A percentile compares a stretch with the other conserved stretches of the same genome.
phyloP scores from a whole-genome alignment of 2,113 vertebrate species.

The Siniperca knerii region DNA sequence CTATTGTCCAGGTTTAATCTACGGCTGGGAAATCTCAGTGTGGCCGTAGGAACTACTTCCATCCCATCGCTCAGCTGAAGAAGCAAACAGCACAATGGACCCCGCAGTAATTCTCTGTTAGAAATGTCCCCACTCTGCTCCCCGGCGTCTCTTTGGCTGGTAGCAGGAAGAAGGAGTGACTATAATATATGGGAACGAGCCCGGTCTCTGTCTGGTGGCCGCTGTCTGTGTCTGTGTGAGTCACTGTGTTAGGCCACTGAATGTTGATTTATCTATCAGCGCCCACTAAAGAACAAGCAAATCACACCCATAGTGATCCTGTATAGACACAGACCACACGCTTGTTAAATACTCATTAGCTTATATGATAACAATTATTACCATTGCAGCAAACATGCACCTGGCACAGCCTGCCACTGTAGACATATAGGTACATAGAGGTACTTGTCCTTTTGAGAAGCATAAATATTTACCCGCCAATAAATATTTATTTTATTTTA shows the following conservation, averaged over 20 bases:
- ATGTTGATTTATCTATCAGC: conserved; percentile 56
- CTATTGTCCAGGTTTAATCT: conserved; percentile 58
- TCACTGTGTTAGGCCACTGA: conserved; percentile 44
- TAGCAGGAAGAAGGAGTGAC: conserved; percentile 56
- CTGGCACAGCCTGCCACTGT: not conserved
- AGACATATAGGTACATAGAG: not conserved
- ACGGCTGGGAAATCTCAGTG: conserved; percentile 60
- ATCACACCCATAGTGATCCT: conserved; percentile 23
- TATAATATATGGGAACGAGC: conserved; percentile 65
- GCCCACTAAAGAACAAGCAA: conserved; percentile 36
- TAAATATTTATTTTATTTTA: not conserved
- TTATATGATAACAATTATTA: not conserved
- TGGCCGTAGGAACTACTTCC: conserved; percentile 45
- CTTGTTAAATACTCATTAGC: conserved; percentile 16
- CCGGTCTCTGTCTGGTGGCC: conserved; percentile 57
- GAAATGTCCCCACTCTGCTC: conserved; percentile 59
- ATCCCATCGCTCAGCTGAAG: conserved; percentile 51
- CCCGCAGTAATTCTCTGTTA: conserved; percentile 58
- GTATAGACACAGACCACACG: conserved; percentile 19
- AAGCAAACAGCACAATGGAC: conserved; percentile 54
- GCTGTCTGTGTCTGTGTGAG: conserved; percentile 52
- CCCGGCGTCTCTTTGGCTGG: conserved; percentile 70
- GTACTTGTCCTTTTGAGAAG: not conserved
- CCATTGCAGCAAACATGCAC: not conserved
- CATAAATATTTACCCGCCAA: not conserved